Conservation (phyloP, 2,113 vertebrate genomes). For the Phrynosoma blainvillii region DNA sequence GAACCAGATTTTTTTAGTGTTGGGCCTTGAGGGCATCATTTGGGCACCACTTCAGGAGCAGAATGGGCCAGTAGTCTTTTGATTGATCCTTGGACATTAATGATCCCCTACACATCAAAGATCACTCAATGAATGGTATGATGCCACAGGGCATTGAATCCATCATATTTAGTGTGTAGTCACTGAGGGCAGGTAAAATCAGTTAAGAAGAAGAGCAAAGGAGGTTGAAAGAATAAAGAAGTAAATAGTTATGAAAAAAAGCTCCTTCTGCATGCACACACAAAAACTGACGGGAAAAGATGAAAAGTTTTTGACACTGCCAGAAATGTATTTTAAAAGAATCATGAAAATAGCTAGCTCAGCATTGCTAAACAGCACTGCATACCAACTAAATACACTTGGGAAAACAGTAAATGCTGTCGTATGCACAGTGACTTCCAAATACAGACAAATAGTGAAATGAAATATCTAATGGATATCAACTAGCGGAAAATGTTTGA, state of each 20-base stretch:
- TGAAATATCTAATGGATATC: background rate
- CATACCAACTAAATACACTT: background rate
- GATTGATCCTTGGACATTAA: too few species aligned
- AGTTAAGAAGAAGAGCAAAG: background rate
- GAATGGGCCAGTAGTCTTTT: background rate
- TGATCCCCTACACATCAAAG: background rate
- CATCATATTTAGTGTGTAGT: background rate
- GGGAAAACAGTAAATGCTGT: background rate
- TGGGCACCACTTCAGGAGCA: background rate
- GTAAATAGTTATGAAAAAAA: too few species aligned
- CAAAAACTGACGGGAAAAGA: background rate
- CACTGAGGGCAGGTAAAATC: background rate
- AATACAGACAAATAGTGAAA: background rate
- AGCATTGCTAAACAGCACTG: background rate
- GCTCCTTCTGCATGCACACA: too few species aligned
- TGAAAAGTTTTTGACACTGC: background rate
- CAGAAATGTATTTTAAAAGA: background rate
- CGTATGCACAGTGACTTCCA: background rate
- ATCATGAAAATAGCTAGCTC: background rate
- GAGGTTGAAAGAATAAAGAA: background rate
- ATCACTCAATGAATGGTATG: background rate
- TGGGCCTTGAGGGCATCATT: background rate
- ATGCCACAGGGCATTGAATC: background rate
- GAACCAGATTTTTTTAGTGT: background rate
- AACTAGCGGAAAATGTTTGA: background rate